phyloP scores from a whole-genome alignment of 2,888 invertebrate species.

The Unio pictorum region DNA sequence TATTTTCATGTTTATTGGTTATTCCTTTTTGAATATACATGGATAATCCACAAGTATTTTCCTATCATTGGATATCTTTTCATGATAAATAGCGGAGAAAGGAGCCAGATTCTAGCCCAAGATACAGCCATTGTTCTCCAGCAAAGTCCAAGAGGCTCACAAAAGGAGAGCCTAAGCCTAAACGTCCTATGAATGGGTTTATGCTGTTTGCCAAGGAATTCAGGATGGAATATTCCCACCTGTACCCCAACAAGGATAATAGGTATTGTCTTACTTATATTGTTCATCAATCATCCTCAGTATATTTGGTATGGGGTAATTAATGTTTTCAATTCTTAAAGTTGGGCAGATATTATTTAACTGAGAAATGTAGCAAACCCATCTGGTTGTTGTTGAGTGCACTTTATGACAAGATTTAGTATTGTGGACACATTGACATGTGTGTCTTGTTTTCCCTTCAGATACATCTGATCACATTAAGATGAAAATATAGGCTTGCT shows the following conservation, averaged over 20 bases:
- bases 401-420: no score
- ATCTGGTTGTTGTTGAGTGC: no score
- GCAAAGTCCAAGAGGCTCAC: conserved; percentile 45
- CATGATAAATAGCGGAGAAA: conserved; percentile 39
- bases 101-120: conserved; percentile 40
- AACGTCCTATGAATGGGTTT: conserved; percentile 76
- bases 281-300: background rate
- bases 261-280: conserved; percentile 61
- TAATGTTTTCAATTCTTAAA: no score
- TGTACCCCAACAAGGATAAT: conserved; percentile 74
- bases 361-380: no score
- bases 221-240: conserved; percentile 73
- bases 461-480: no score
- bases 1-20: no score
- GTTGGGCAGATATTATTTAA: no score
- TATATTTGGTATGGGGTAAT: background rate
- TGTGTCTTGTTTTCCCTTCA: no score
- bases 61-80: background rate
- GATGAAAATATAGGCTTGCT: no score
- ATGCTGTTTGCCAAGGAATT: conserved; percentile 74
- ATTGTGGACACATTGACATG: no score
- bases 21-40: no score
- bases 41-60: background rate
- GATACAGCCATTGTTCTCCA: conserved; percentile 11
- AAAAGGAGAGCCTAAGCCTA: conserved; percentile 61